These are phyloP conservation scores for Callosobruchus maculatus DNA, from an alignment of 2,888 invertebrate genomes.

Conservation along the genomic window DNA sequence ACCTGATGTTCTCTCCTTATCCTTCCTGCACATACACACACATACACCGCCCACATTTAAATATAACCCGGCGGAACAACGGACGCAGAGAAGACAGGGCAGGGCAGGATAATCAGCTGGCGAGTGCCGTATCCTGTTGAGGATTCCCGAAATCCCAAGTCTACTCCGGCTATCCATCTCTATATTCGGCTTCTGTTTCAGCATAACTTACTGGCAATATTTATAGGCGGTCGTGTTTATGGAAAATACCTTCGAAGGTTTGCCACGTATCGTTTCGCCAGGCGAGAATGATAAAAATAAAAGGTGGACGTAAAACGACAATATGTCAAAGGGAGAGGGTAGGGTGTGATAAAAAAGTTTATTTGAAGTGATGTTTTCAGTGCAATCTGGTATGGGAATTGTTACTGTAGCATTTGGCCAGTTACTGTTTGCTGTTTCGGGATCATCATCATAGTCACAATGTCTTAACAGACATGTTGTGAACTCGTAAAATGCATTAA, in stretches of 20 bases:
- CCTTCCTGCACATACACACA: background rate
- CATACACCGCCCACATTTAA: background rate
- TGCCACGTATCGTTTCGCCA: background rate
- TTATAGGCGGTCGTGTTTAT: background rate
- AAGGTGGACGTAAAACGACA: background rate
- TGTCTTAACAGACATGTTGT: too few species aligned
- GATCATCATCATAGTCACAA: too few species aligned
- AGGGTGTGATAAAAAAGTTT: too few species aligned
- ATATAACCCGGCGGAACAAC: slow-evolving; percentile 13
- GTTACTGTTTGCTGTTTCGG: too few species aligned
- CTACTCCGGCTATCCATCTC: slow-evolving; percentile 54
- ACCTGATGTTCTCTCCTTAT: background rate
- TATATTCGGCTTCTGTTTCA: slow-evolving; percentile 35
- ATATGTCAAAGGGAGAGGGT: background rate
- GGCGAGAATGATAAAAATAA: background rate
- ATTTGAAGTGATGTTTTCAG: too few species aligned
- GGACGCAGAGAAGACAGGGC: slow-evolving; percentile 31
- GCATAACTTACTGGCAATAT: slow-evolving; percentile 17
- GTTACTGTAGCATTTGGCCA: too few species aligned
- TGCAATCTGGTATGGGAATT: too few species aligned
- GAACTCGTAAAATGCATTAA: too few species aligned
- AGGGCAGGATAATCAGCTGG: slow-evolving; percentile 48
- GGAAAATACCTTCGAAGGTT: background rate
- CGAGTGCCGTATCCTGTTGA: slow-evolving; percentile 54
- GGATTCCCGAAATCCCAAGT: slow-evolving; percentile 51